Evolutionary conservation across 2,888 invertebrate genomes (phyloP).

Genomic region (Pyrgus malvae): DNA sequence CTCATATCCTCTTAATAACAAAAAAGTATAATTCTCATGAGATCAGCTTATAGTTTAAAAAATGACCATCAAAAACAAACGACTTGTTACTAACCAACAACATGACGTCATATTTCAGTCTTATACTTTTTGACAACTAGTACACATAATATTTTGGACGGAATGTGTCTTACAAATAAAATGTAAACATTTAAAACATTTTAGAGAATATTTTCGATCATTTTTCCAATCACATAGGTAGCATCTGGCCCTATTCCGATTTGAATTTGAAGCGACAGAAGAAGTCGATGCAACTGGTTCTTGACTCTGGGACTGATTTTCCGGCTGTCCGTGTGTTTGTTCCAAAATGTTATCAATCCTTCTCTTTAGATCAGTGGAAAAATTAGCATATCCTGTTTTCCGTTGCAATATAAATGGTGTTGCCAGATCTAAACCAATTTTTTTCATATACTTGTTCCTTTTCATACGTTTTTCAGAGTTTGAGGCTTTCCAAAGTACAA

Average conservation of each 20-base stretch:
- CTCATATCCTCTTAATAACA: no score
- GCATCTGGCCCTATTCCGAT: neutral
- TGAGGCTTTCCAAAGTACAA: constrained; percentile 5
- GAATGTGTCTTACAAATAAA: neutral
- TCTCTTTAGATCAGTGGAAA: constrained; percentile 5
- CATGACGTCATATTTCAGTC: no score
- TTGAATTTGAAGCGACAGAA: neutral
- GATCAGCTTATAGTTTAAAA: no score
- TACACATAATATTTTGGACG: no score
- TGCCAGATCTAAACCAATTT: constrained; percentile 17
- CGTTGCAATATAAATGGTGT: constrained; percentile 18
- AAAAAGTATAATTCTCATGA: no score
- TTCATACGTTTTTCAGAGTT: constrained; percentile 6
- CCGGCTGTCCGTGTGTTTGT: no score
- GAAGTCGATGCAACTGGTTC: neutral
- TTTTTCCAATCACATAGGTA: neutral
- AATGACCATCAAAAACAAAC: no score
- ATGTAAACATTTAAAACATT: neutral
- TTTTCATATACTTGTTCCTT: constrained; percentile 20
- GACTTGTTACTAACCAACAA: no score
- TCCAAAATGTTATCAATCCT: constrained; percentile 13
- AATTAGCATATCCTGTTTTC: constrained; percentile 5
- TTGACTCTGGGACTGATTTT: no score
- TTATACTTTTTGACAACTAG: no score
- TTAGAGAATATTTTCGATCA: neutral